Evolutionary conservation across 2,888 invertebrate species (phyloP), one percentile per base, ranked within the genome.

Genomic region (Apamea monoglypha): DNA sequence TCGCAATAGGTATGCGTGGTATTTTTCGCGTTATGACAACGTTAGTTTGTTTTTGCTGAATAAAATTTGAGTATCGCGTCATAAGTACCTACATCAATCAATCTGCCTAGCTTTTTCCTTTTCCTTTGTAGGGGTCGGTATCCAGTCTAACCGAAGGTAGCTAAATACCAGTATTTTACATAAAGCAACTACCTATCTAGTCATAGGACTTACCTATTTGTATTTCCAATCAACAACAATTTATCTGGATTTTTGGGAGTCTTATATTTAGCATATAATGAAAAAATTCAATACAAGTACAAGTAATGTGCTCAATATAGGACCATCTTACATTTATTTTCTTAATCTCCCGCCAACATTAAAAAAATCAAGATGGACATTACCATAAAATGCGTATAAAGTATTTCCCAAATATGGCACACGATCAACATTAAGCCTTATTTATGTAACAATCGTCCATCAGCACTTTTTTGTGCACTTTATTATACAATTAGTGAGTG

Each of bases 401-500:
- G 25, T 73, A 7, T 68, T 63, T 59, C 7, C 36, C 59, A 8
- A 63, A 61, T 21, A 29, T 25, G 36, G 21, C 12, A 1, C 25
- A 63, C 25, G 16, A 36, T 53, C 18, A 64, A 64, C 7, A 68
- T 68, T 47, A 61, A 32, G 29, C 64, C 73, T 32, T 83, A 36
- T 74, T 74, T 81, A 40, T 71, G 32, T 64, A 78, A 67, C 40
- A 61, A 63, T 36, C 47, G 29, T 21, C 36, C 16, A 59, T 53
- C 44, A 44, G 47, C 47, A 64, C 25, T 68, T 76, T 85, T 79
- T 76, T 70, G 64, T 66, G n/a, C 56, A 56, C 56, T 74, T 44
- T 76, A 53, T 67, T 53, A 59, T 67, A 72, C 59, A 85, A 74
- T 75, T 70, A 75, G 76, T 32, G 61, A 61, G 82, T 72, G 29